Conservation (phyloP, 2,888 invertebrate genomes). For the Sphaerophoria taeniata region DNA sequence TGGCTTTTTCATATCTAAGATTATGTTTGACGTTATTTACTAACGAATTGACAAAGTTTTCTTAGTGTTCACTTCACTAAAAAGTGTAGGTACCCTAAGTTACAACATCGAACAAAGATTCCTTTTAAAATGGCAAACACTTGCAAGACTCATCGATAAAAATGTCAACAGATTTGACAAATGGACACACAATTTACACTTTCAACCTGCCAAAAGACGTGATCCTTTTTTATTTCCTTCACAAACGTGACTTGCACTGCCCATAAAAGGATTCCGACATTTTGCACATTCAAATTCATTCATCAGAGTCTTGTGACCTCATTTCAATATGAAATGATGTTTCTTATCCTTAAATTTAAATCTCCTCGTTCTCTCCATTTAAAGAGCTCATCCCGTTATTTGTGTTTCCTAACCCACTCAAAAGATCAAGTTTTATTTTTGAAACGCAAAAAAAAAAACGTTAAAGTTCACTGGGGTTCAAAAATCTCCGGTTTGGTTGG, state of each 20-base stretch:
- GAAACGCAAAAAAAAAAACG: not conserved
- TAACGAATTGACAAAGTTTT: no score
- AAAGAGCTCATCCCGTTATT: constrained; percentile 54
- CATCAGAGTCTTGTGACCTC: constrained; percentile 41
- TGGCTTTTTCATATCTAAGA: no score
- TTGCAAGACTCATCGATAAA: no score
- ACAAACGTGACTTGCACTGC: not conserved
- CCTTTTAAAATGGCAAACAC: no score
- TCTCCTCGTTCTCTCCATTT: constrained; percentile 21
- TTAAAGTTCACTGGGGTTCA: constrained; percentile 61
- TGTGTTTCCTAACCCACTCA: constrained; percentile 66
- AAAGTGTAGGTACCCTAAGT: no score
- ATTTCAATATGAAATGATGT: constrained; percentile 20
- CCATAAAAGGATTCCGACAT: not conserved
- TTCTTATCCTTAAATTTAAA: constrained; percentile 66
- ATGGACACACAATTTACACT: no score
- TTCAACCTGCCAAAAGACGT: not conserved
- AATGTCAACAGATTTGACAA: no score
- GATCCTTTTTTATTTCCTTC: not conserved
- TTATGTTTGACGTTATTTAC: no score
- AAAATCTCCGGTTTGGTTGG: constrained; percentile 6
- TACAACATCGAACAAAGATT: no score
- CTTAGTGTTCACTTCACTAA: no score
- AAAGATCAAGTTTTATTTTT: constrained; percentile 28
- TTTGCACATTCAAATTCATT: not conserved